Conservation (phyloP, 2,888 invertebrate species). For the Ectobius pallidus region DNA sequence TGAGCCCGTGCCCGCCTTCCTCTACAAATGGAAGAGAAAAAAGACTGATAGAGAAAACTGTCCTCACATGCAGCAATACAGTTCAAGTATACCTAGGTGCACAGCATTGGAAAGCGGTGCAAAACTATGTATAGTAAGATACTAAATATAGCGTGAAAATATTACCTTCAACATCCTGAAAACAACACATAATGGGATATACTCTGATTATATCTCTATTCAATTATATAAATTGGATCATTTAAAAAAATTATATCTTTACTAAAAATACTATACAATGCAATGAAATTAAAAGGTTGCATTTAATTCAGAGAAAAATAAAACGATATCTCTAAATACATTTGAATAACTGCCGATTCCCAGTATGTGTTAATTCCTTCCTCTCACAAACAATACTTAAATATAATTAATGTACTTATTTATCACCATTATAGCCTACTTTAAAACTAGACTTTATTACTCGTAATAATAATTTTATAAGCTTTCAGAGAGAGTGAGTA, state of each 20-base stretch:
- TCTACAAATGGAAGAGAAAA: slow-evolving; percentile 41
- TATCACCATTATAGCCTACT: not conserved
- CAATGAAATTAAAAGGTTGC: too few species aligned
- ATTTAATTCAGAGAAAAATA: too few species aligned
- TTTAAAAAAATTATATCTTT: too few species aligned
- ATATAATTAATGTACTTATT: not conserved
- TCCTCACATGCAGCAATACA: slow-evolving; percentile 28
- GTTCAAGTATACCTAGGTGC: slow-evolving; percentile 4
- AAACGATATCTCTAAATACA: too few species aligned
- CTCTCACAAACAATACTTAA: not conserved
- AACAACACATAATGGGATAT: slow-evolving; percentile 2
- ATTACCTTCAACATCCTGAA: not conserved
- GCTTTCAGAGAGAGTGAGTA: not conserved
- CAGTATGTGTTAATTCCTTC: not conserved
- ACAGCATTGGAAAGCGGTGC: slow-evolving; percentile 35
- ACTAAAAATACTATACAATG: too few species aligned
- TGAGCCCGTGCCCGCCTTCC: slow-evolving; percentile 41
- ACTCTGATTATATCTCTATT: too few species aligned
- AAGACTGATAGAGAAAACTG: slow-evolving; percentile 33
- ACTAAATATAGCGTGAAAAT: slow-evolving; percentile 14
- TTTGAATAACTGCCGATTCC: too few species aligned
- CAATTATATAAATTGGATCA: too few species aligned
- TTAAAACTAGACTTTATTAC: not conserved
- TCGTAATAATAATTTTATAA: not conserved
- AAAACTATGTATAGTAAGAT: slow-evolving; percentile 6